These are phyloP conservation scores for Aphelenchoides fujianensis DNA, from an alignment of 1,140 invertebrate species.

Conservation along the genomic window DNA sequence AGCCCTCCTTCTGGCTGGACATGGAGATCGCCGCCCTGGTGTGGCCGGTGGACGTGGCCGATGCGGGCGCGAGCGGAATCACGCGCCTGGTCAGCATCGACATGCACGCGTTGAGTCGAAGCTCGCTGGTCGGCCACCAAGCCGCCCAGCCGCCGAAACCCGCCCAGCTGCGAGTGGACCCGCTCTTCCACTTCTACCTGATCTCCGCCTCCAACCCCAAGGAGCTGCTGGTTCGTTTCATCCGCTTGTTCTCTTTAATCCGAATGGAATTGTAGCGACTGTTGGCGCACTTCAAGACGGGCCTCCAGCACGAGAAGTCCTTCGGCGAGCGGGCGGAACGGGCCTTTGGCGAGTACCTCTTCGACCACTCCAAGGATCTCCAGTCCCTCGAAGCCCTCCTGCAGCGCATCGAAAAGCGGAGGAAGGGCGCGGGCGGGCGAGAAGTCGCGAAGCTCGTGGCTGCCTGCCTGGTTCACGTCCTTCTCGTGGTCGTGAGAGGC, in stretches of 20 bases:
- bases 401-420: not conserved
- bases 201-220: not conserved
- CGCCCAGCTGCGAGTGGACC: not conserved
- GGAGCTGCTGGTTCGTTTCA: not conserved
- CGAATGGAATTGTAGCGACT: not conserved
- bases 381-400: not conserved
- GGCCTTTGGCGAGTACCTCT: not conserved
- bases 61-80: not conserved
- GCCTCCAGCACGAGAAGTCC: not conserved
- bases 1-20: not conserved
- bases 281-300: not conserved
- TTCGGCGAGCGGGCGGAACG: not conserved
- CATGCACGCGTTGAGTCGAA: not conserved
- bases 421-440: too few species aligned
- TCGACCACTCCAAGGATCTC: not conserved
- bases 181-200: conserved; percentile 5
- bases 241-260: not conserved
- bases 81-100: not conserved
- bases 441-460: not conserved
- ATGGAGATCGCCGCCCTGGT: conserved; percentile 2
- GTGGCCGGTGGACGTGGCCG: conserved; percentile 6
- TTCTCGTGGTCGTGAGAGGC: not conserved
- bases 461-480: not conserved
- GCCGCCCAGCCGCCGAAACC: not conserved
- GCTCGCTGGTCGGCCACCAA: not conserved